Percentiles rank a stretch among this genome's conserved stretches.
Conservation (phyloP, 1,140 invertebrate species). For the Lepidurus couesii region DNA sequence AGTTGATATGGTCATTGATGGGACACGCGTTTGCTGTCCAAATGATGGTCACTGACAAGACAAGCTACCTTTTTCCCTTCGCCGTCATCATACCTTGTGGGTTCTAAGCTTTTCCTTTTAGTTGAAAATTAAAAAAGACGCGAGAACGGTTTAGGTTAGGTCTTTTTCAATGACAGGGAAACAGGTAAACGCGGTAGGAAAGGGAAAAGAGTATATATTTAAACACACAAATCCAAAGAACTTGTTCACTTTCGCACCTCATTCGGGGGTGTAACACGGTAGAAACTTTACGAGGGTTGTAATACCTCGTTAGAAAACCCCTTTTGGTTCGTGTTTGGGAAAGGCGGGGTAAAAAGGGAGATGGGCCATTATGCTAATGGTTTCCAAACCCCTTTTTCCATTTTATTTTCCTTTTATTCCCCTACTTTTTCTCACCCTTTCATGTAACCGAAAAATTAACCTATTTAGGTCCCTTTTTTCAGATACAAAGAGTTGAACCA, state of each 20-base stretch:
- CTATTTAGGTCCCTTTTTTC: too few relatives aligned
- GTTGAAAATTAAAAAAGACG: conserved; percentile 1
- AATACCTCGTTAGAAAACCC: conserved; percentile 4
- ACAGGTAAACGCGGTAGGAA: not conserved
- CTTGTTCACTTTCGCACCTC: conserved; percentile 11
- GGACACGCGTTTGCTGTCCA: conserved; percentile 17
- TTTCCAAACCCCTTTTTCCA: not conserved
- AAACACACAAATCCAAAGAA: not conserved
- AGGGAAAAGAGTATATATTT: not conserved
- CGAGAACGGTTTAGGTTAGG: not conserved
- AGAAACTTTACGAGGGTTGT: conserved; percentile 18
- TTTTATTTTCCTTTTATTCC: not conserved
- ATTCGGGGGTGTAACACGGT: conserved; percentile 17
- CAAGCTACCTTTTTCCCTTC: not conserved
- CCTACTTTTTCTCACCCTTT: too few relatives aligned
- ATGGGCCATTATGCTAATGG: conserved; percentile 15
- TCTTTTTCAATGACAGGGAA: not conserved
- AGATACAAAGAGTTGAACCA: too few relatives aligned
- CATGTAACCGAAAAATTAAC: too few relatives aligned
- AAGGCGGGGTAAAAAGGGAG: not conserved
- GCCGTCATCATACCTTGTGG: not conserved
- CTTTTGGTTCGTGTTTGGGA: not conserved
- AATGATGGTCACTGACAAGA: conserved; percentile 22
- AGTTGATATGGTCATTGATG: conserved; percentile 22
- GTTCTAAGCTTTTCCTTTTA: not conserved